These are phyloP conservation scores for Microtus montanus DNA, from an alignment of 2,113 vertebrate species.

Conservation along the genomic window DNA sequence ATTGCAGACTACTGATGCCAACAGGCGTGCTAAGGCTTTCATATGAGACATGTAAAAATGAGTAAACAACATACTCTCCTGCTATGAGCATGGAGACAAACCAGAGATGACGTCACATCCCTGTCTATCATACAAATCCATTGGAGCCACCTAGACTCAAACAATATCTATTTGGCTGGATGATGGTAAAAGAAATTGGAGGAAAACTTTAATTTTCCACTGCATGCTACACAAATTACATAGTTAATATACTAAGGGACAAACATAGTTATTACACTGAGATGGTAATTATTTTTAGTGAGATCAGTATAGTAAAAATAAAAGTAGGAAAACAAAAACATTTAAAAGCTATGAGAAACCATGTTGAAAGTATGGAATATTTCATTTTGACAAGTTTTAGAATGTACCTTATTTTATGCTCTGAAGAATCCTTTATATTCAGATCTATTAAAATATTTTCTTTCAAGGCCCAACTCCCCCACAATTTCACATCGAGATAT, in stretches of 20 bases:
- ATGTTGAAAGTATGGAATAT: neutral
- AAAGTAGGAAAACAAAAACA: constrained; percentile 12
- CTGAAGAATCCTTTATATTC: neutral
- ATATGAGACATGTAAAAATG: neutral
- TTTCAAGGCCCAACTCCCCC: neutral
- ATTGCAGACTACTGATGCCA: neutral
- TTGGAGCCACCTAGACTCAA: neutral
- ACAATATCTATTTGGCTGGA: neutral
- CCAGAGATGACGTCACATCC: neutral
- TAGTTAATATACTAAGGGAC: neutral
- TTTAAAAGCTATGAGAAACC: neutral
- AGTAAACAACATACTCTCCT: neutral
- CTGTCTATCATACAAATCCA: neutral
- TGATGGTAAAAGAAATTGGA: neutral
- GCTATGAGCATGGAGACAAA: neutral
- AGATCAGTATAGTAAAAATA: neutral
- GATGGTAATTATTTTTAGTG: neutral
- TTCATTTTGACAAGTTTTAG: constrained; percentile 13
- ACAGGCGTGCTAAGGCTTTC: neutral
- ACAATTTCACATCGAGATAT: neutral
- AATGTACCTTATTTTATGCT: neutral
- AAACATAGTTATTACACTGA: neutral
- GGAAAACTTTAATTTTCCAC: neutral
- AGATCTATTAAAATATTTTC: neutral
- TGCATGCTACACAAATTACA: neutral